Evolutionary conservation across 2,113 vertebrate species (phyloP), one percentile per base, ranked within the genome.

Genomic region (Sapayoa aenigma): DNA sequence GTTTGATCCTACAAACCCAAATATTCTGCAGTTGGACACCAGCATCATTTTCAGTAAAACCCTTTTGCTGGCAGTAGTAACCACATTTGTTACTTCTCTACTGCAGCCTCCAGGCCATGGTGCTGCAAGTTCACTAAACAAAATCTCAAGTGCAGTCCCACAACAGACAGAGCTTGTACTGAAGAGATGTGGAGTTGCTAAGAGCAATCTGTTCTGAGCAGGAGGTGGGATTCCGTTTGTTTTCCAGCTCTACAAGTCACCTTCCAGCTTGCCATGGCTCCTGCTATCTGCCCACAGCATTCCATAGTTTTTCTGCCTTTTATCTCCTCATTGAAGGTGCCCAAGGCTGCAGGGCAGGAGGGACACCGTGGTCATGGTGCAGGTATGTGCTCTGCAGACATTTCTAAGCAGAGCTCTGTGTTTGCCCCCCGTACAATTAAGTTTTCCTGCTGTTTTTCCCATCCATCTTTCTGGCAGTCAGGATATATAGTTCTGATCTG

Each of bases 161-260:
- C 13, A 9, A 19, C 24, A 18, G 30, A 28, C 35, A 33, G 56
- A 52, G 19, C 21, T 52, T 24, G 18, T 7, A 7, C 23, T 12
- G 6, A 41, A 31, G 82, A 33, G 37, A 5, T 14, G 41, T 22
- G 35, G 52, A 89, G 5, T 15, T 86, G 42, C 47, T 58, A 10
- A 21, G 2, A 0, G 1, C 24, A 37, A 41, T 19, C 16, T 79
- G 20, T 41, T 77, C 21, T 21, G 73, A 68, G 60, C 2, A 1
- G 59, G 53, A 68, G 65, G 24, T 78, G 30, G 28, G 25, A 37
- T 37, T 49, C 42, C 22, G 2, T 23, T 55, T 44, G 3, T n/a
- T 71, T 56, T 30, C 58, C 59, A 46, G 5, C 28, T 59, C 33
- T 49, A 42, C 35, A 30, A 33, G 58, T 15, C 85, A 33, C 13